phyloP scores from a whole-genome alignment of 2,113 vertebrate genomes.

The Sinocyclocheilus grahami region DNA sequence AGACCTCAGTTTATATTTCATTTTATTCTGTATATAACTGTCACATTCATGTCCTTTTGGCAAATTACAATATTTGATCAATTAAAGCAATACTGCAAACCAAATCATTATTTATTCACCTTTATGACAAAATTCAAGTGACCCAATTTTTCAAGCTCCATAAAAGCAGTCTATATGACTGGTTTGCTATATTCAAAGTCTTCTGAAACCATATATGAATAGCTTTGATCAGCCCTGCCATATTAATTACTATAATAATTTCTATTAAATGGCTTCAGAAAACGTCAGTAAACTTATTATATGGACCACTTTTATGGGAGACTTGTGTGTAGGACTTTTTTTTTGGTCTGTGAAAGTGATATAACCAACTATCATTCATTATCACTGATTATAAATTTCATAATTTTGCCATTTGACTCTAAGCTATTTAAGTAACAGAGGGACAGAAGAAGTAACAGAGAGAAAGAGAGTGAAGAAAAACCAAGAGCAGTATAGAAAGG shows the following conservation, averaged over 20 bases:
- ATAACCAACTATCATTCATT: background rate
- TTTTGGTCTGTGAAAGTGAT: background rate
- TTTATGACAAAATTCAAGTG: background rate
- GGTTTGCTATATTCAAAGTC: background rate
- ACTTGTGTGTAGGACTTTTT: background rate
- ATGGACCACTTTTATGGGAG: background rate
- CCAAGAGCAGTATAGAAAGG: constrained; percentile 42
- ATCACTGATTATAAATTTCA: background rate
- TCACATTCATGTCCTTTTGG: constrained; percentile 15
- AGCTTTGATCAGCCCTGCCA: background rate
- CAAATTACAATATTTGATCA: constrained; percentile 10
- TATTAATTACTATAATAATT: too few species aligned
- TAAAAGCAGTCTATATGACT: background rate
- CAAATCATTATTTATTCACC: background rate
- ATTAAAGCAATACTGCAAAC: constrained; percentile 5
- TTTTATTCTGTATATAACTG: background rate
- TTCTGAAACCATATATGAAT: background rate
- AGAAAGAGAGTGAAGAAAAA: constrained; percentile 29
- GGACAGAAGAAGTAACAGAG: constrained; percentile 8
- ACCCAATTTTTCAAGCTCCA: background rate
- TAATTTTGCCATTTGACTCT: constrained; percentile 46
- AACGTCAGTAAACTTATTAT: background rate
- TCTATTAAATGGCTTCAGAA: too few species aligned
- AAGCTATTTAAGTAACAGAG: constrained; percentile 19
- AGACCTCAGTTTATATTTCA: constrained; percentile 29